A percentile compares a stretch with the other conserved stretches of the same genome.
phyloP scores from a whole-genome alignment of 2,113 vertebrate genomes.

The Arvicanthis niloticus region DNA sequence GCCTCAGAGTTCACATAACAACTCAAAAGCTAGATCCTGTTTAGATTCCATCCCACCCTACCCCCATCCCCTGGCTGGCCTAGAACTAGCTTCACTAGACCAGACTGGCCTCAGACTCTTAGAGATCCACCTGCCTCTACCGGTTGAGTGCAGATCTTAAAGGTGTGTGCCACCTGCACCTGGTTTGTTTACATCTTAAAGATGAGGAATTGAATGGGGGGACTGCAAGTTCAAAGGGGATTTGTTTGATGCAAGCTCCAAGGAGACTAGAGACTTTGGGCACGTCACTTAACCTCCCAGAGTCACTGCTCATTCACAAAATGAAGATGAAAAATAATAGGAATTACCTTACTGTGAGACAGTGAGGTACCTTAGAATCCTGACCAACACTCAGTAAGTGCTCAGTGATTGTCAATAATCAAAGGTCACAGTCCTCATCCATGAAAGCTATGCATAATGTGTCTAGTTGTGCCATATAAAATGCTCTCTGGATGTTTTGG shows the following conservation, averaged over 20 bases:
- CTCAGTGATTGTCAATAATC: not conserved
- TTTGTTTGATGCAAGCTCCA: not conserved
- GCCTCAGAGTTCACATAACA: not conserved
- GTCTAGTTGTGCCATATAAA: not conserved
- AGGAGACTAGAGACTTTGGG: slow-evolving; percentile 10
- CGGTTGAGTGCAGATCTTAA: not conserved
- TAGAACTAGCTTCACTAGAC: not conserved
- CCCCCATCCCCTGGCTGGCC: not conserved
- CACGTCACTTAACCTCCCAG: slow-evolving; percentile 43
- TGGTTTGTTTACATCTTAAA: not conserved
- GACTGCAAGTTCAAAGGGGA: not conserved
- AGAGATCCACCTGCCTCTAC: not conserved
- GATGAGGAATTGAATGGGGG: not conserved
- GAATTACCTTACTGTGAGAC: not conserved
- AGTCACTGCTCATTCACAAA: slow-evolving; percentile 28
- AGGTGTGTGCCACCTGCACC: not conserved
- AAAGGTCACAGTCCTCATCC: not conserved
- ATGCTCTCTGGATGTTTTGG: not conserved
- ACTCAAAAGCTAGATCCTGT: not conserved
- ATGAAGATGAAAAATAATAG: slow-evolving; percentile 18
- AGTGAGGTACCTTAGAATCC: not conserved
- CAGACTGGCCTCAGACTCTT: too few relatives aligned
- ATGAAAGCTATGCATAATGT: not conserved
- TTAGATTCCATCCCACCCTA: not conserved
- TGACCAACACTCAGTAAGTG: not conserved